Evolutionary conservation across 1,140 invertebrate genomes (phyloP).

Genomic region (Notospermus geniculatus): DNA sequence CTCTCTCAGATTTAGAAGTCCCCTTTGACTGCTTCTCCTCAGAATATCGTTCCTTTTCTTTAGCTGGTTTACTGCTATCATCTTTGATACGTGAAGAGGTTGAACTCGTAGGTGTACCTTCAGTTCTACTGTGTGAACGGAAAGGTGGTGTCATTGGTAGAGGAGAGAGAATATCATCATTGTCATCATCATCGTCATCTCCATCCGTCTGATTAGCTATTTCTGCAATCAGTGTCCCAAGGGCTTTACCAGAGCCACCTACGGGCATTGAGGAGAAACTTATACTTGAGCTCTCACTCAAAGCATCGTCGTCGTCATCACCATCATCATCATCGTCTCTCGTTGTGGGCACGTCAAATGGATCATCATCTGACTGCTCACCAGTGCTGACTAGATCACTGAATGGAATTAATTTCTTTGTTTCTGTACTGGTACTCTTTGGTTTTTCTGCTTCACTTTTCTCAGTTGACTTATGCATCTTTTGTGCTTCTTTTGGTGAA

Average conservation of each 20-base stretch:
- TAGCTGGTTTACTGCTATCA: background rate
- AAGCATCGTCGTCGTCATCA: background rate
- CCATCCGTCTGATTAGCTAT: background rate
- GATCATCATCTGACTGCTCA: constrained; percentile 1
- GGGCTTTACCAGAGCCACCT: background rate
- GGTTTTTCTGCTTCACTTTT: background rate
- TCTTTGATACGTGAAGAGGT: background rate
- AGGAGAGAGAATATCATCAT: background rate
- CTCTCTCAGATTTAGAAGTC: background rate
- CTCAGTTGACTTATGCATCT: background rate
- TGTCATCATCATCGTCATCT: background rate
- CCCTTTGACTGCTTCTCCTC: background rate
- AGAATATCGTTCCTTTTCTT: background rate
- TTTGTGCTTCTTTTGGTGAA: constrained; percentile 4
- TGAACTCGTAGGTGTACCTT: background rate
- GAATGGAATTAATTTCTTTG: background rate
- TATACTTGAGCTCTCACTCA: background rate
- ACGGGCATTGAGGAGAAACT: constrained; percentile 6
- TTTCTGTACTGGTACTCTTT: background rate
- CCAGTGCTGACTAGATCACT: constrained; percentile 3
- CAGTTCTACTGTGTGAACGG: no score
- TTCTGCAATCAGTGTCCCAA: background rate
- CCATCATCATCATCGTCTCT: background rate
- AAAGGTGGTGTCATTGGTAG: background rate
- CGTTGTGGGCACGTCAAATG: background rate